These are phyloP conservation scores for Platygyra sinensis DNA, from an alignment of 64 coral and sea anemone species.

Conservation along the genomic window DNA sequence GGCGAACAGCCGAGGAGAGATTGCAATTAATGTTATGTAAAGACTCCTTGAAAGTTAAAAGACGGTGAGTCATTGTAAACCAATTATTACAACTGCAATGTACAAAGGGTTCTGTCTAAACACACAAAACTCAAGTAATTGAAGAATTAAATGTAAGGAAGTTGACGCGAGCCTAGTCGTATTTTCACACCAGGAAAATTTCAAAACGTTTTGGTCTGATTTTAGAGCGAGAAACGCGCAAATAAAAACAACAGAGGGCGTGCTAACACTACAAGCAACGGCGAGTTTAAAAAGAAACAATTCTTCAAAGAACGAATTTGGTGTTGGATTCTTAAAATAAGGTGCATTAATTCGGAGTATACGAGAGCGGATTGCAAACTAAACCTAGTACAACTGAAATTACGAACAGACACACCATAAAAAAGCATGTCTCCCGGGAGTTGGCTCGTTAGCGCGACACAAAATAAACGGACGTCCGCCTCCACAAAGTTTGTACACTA, in stretches of 20 bases:
- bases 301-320: not conserved
- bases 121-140: slow-evolving; percentile 44
- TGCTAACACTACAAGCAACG: not conserved
- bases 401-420: not conserved
- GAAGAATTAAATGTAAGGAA: slow-evolving; percentile 37
- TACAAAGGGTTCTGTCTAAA: slow-evolving; percentile 46
- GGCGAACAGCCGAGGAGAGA: not conserved
- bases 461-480: not conserved
- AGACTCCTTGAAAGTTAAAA: slow-evolving; percentile 51
- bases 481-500: not conserved
- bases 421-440: not conserved
- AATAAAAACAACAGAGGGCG: not conserved
- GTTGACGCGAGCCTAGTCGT: slow-evolving; percentile 10
- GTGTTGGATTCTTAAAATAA: not conserved
- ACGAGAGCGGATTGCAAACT: not conserved
- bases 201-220: not conserved
- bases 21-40: slow-evolving; percentile 37
- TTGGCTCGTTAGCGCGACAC: not conserved
- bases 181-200: slow-evolving; percentile 32
- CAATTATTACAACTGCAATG: slow-evolving; percentile 45
- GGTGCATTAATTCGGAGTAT: not conserved
- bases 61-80: slow-evolving; percentile 40
- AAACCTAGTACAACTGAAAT: not conserved
- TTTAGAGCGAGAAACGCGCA: not conserved
- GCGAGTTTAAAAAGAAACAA: not conserved